Base-by-base conservation (phyloP, 53 echinoderm and acorn worm genomes). In the Echinometra lucunter region DNA sequence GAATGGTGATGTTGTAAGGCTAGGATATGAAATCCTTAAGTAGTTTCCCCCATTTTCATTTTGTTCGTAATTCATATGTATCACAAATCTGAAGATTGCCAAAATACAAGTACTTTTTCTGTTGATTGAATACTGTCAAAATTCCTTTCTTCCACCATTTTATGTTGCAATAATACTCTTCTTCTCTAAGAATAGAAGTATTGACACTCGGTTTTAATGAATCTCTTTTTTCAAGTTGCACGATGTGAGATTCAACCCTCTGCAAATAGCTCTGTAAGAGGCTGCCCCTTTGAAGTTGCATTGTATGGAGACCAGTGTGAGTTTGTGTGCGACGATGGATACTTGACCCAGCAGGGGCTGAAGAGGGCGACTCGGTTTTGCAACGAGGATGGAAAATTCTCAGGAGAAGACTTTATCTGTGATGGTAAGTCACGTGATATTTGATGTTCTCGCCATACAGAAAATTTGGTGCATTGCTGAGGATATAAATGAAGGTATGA, bases 301-400 rank as follows among this genome's bases (percentile, higher is more conserved):
- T 34, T 23, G 0, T 93, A 80, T 25, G 93, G 93, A 23, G 81
- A 93, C 32, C 35, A 56, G 38, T 93, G 93, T 57, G 58, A 80
- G 34, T 93, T 93, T 81, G 58, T 27, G 37, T 93, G 93, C 40
- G 57, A 93, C 23, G 93, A 93, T 60, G 93, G 93, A 37, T 93
- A 53, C 81, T 37, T 80, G 81, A 49, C 93, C 3, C 13, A 78
- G 6, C 23, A 55, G 6, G 93, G 93, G 1, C 55, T 57, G 37
- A 75, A 80, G 12, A 49, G 80, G 30, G 81, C 18, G 8, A 57
- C 80, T 35, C 45, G 93, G 7, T 37, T 78, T 17, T 93, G 93
- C 38, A 49, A 17, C 18, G 78, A 35, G 42, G 82, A 93, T 80
- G 93, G 93, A 56, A 49, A 37, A n/a, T 57, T 93, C 56, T 55